Conservation (phyloP, 2,797 vertebrate species). For the Xiphophorus birchmanni region DNA sequence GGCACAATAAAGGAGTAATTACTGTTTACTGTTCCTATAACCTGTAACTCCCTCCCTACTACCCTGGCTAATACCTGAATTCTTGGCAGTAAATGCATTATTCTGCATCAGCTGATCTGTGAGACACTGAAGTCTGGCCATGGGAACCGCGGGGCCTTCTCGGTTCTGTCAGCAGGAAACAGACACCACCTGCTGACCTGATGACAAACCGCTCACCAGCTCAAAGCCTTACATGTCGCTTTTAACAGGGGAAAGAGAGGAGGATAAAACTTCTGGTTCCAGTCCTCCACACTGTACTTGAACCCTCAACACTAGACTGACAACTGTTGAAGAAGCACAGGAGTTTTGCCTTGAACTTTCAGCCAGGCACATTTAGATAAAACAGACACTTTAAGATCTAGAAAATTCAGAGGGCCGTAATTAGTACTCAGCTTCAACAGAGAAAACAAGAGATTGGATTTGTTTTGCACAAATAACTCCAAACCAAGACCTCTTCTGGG, state of each 20-base stretch:
- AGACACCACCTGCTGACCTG: conserved; percentile 62
- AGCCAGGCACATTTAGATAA: conserved; percentile 15
- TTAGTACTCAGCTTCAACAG: conserved; percentile 1
- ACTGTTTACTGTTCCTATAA: conserved; percentile 41
- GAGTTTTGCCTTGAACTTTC: conserved; percentile 45
- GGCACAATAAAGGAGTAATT: conserved; percentile 45
- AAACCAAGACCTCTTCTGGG: no score
- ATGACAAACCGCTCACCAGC: conserved; percentile 56
- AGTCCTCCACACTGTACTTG: conserved; percentile 35
- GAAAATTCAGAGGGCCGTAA: neutral
- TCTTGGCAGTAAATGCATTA: conserved; percentile 6
- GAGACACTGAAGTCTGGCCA: conserved; percentile 32
- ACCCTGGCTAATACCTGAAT: conserved; percentile 22
- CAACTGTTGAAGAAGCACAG: conserved; percentile 58
- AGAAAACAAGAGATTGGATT: no score
- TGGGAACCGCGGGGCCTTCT: conserved; percentile 61
- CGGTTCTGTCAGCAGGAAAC: conserved; percentile 54
- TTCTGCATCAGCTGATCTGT: conserved; percentile 21
- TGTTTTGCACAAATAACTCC: no score
- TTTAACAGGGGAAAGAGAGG: conserved; percentile 36
- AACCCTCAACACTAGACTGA: conserved; percentile 19
- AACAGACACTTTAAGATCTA: conserved; percentile 8
- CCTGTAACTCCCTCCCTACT: neutral
- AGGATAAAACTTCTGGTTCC: conserved; percentile 18
- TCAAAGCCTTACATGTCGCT: conserved; percentile 32